Percentiles rank a stretch among this genome's conserved stretches.
phyloP scores from a whole-genome alignment of 2,888 invertebrate genomes.

The Rhagophthalmus giganteus region DNA sequence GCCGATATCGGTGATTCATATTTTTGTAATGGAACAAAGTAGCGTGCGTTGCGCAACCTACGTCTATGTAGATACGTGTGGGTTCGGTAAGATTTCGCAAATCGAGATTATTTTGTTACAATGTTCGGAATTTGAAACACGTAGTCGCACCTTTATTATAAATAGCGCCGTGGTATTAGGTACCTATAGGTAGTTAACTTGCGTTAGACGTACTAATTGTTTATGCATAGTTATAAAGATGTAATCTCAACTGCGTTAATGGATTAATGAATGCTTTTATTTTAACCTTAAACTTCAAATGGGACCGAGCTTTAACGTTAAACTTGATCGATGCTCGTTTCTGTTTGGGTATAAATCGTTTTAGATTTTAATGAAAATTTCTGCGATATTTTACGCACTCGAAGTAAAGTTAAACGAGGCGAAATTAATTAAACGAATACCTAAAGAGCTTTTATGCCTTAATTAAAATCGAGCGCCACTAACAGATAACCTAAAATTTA shows the following conservation, averaged over 20 bases:
- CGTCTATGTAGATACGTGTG: constrained; percentile 23
- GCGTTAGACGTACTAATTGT: constrained; percentile 15
- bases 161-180: constrained; percentile 24
- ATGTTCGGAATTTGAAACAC: constrained; percentile 29
- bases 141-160: constrained; percentile 31
- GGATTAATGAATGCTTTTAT: constrained; percentile 23
- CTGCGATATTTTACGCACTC: no score
- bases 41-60: constrained; percentile 27
- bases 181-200: no score
- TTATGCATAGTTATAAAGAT: constrained; percentile 23
- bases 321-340: no score
- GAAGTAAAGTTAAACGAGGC: no score
- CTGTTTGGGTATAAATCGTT: no score
- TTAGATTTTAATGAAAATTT: no score
- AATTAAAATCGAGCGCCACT: no score
- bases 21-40: constrained; percentile 17
- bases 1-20: no score
- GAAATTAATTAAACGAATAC: no score
- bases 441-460: no score
- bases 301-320: constrained; percentile 11
- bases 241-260: constrained; percentile 22
- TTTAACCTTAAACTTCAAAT: constrained; percentile 24
- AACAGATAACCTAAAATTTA: no score
- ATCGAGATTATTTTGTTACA: constrained; percentile 29
- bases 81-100: constrained; percentile 28